Evolutionary conservation across 1,140 invertebrate genomes (phyloP).

Genomic region (Neotoxoptera formosana): DNA sequence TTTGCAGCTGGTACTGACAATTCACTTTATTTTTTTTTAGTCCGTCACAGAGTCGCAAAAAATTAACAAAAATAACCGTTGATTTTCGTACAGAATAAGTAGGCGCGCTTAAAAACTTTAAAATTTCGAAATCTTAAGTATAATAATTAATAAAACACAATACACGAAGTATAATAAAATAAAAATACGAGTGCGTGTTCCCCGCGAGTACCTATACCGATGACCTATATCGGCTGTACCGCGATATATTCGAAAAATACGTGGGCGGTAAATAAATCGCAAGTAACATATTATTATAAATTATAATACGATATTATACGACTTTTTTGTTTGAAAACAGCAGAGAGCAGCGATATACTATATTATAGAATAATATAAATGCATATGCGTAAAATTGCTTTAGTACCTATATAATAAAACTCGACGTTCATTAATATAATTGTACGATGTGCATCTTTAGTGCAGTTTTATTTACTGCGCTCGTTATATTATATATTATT

Average conservation of each 20-base stretch:
- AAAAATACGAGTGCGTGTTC: not conserved
- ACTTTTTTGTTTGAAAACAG: not conserved
- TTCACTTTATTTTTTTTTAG: not conserved
- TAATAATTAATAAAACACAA: not conserved
- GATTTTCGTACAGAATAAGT: not conserved
- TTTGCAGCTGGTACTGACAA: not conserved
- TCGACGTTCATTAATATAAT: not conserved
- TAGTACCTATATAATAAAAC: too few species aligned
- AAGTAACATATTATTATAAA: too few species aligned
- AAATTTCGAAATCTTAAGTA: not conserved
- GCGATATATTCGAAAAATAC: not conserved
- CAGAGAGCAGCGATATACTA: not conserved
- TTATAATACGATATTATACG: not conserved
- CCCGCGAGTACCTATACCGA: not conserved
- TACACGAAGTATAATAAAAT: not conserved
- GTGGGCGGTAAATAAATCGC: accelerated
- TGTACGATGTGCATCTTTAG: not conserved
- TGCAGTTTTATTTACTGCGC: not conserved
- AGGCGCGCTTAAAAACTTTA: too few species aligned
- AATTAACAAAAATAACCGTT: not conserved
- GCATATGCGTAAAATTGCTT: not conserved
- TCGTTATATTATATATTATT: not conserved
- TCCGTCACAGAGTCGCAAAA: not conserved
- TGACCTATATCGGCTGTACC: too few species aligned
- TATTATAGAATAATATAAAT: not conserved